Evolutionary conservation across 2,888 invertebrate genomes (phyloP).

Genomic region (Pheosia tremula): DNA sequence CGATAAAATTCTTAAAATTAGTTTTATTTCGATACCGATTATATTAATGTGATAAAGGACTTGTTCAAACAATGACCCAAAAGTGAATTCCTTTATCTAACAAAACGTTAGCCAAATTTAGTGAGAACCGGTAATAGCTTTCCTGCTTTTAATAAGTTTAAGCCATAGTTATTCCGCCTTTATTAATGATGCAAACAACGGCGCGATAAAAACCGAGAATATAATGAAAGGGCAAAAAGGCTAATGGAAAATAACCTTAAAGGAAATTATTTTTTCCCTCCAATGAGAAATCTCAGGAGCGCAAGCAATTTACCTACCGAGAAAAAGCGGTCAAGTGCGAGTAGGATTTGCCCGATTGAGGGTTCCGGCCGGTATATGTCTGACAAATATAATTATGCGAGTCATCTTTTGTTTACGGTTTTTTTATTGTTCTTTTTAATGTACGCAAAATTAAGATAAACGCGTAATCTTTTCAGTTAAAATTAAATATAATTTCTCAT

Average conservation of each 20-base stretch:
- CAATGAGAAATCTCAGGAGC: conserved; percentile 60
- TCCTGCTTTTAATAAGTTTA: conserved; percentile 45
- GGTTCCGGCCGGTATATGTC: too few relatives aligned
- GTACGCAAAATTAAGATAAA: too few relatives aligned
- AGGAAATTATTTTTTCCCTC: conserved; percentile 54
- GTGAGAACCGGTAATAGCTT: conserved; percentile 41
- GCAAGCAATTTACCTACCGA: conserved; percentile 45
- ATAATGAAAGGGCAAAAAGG: conserved; percentile 44
- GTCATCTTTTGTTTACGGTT: too few relatives aligned
- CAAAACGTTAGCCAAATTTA: background rate
- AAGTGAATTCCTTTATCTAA: background rate
- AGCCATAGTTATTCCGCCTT: conserved; percentile 44
- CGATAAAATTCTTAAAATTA: too few relatives aligned
- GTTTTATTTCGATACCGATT: too few relatives aligned
- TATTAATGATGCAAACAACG: conserved; percentile 53
- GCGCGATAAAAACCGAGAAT: conserved; percentile 44
- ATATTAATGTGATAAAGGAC: too few relatives aligned
- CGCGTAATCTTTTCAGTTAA: too few relatives aligned
- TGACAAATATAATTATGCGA: too few relatives aligned
- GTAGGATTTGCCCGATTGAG: too few relatives aligned
- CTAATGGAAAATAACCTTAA: conserved; percentile 40
- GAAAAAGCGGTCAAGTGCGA: conserved; percentile 31
- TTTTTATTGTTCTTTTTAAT: too few relatives aligned
- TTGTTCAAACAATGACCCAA: background rate
- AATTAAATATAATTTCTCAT: too few relatives aligned